phyloP scores from a whole-genome alignment of 2,797 vertebrate genomes.

The Sciaenops ocellatus region DNA sequence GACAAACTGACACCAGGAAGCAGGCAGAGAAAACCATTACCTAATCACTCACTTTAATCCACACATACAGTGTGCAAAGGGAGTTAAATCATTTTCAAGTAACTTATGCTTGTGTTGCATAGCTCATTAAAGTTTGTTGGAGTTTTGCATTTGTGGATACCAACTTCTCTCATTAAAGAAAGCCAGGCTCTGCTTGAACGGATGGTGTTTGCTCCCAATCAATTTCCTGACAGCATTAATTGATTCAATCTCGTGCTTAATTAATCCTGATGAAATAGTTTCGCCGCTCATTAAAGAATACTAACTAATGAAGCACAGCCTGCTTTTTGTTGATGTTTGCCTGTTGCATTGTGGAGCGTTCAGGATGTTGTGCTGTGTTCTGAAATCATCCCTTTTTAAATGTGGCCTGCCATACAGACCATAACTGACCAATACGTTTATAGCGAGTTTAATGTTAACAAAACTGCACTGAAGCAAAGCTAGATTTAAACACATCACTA shows the following conservation, averaged over 20 bases:
- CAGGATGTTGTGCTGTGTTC: not conserved
- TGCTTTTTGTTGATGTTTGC: slow-evolving; percentile 46
- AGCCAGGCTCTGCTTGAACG: slow-evolving; percentile 48
- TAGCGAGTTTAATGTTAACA: not conserved
- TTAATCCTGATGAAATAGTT: slow-evolving; percentile 74
- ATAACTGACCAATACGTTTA: slow-evolving; percentile 20
- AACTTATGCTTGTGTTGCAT: slow-evolving; percentile 6
- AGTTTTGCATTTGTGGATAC: slow-evolving; percentile 46
- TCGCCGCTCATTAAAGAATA: slow-evolving; percentile 65
- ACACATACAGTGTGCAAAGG: not conserved
- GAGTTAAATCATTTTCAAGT: slow-evolving; percentile 7
- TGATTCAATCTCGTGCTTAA: slow-evolving; percentile 80
- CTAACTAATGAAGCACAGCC: slow-evolving; percentile 64
- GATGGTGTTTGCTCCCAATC: slow-evolving; percentile 70
- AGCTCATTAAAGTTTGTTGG: slow-evolving; percentile 69
- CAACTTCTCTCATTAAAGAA: slow-evolving; percentile 73
- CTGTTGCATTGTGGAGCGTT: slow-evolving; percentile 30
- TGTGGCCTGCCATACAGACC: not conserved
- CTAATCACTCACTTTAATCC: slow-evolving; percentile 23
- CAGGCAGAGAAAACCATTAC: not conserved
- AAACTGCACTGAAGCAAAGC: not conserved
- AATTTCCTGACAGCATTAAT: slow-evolving; percentile 75
- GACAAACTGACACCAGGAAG: slow-evolving; percentile 5
- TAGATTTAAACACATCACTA: not conserved
- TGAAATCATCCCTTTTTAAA: slow-evolving; percentile 12